Base-by-base conservation (phyloP, 2,113 vertebrate genomes). In the Sebastes fasciatus region DNA sequence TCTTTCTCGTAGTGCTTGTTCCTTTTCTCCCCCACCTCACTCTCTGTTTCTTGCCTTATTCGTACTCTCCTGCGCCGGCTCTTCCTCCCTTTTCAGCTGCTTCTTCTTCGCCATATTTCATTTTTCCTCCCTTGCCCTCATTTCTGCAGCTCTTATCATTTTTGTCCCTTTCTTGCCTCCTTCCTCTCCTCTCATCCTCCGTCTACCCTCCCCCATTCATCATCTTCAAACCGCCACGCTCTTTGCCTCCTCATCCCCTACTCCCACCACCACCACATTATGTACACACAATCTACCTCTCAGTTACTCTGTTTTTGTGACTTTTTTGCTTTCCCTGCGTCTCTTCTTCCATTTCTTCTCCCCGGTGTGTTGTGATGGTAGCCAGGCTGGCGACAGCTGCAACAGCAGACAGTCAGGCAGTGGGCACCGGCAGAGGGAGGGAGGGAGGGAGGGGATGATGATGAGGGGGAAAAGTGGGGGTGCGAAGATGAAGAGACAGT, bases 381-480 rank as follows among this genome's bases (percentile, higher is more conserved):
- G 86, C 81, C 91, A 74, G 80, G 79, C 85, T 78, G 88, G 83
- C 82, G 72, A 89, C 92, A 92, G 92, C 89, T 92, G 89, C 89
- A 92, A 80, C 67, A 79, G 87, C 90, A 93, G 89, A 86, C 85
- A 88, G 84, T 68, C 63, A 19, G 64, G 60, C 85, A 65, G 74
- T 74, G 74, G 86, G 69, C 68, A 66, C 65, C 75, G 34, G 78
- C 17, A 40, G 61, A 43, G 73, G 72, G 58, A 84, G 80, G 79
- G 78, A 45, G 26, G 49, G 57, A 40, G 1, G 16, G 74, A 52
- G 54, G 54, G 67, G 79, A 61, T 70, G 74, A 55, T 13, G 64
- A 80, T 80, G 66, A 34, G 34, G 67, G 67, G 88, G 62, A 11
- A 21, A 46, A 26, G 40, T 34, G 66, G 58, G 71, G 46, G 69